phyloP scores from a whole-genome alignment of 2,113 vertebrate species.

The Myiagra hebetior region DNA sequence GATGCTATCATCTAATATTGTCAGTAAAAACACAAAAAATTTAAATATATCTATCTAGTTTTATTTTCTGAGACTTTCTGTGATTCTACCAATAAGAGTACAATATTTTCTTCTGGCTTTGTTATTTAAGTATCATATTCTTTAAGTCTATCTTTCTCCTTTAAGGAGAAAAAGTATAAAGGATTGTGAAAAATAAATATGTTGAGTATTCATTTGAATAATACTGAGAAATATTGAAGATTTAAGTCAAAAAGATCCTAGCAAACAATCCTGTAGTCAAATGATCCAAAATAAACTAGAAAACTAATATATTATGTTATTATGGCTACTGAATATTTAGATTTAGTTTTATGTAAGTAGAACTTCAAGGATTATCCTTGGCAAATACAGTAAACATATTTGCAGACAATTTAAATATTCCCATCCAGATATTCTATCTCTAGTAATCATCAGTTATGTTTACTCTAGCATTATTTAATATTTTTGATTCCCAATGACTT shows the following conservation, averaged over 20 bases:
- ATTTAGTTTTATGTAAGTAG: constrained; percentile 47
- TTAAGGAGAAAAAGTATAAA: background rate
- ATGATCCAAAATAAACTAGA: background rate
- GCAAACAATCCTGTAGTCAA: background rate
- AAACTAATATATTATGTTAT: constrained; percentile 29
- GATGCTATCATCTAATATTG: background rate
- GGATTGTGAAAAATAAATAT: background rate
- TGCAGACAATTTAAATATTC: constrained; percentile 52
- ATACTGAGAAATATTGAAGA: background rate
- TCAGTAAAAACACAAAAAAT: background rate
- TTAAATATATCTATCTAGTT: background rate
- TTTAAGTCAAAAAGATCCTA: background rate
- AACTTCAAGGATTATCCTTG: constrained; percentile 29
- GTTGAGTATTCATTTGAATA: background rate
- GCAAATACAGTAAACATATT: constrained; percentile 30
- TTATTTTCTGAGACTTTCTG: background rate
- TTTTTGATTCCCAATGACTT: background rate
- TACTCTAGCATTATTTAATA: background rate
- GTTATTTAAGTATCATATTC: background rate
- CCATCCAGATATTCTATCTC: background rate
- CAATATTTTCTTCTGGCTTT: background rate
- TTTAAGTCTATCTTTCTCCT: background rate
- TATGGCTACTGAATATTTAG: constrained; percentile 34
- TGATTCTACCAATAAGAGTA: background rate
- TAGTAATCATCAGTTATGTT: background rate